Conservation (phyloP, 2,113 vertebrate genomes). For the Xenus cinereus region DNA sequence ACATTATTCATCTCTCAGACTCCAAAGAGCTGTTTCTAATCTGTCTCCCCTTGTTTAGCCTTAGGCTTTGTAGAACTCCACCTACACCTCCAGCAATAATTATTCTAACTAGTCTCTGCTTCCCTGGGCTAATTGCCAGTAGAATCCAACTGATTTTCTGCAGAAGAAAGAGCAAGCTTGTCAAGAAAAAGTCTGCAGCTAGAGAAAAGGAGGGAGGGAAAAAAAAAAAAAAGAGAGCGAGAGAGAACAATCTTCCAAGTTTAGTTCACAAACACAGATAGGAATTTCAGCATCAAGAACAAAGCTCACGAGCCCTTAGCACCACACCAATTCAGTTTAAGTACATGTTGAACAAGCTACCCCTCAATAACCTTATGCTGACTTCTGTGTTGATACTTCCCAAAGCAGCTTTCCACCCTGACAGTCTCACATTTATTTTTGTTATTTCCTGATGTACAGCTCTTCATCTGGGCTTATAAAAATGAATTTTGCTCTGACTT, state of each 20-base stretch:
- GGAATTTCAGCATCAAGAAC: background rate
- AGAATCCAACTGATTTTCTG: conserved; percentile 9
- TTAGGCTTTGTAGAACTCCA: background rate
- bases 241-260: background rate
- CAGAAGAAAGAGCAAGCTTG: background rate
- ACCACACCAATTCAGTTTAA: background rate
- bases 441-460: background rate
- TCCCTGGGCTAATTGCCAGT: conserved; percentile 27
- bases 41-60: background rate
- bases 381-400: background rate
- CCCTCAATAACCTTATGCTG: background rate
- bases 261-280: background rate
- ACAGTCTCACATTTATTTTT: background rate
- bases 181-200: background rate
- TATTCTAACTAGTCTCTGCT: conserved; percentile 11
- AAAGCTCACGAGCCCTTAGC: background rate
- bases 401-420: background rate
- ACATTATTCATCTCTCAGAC: background rate
- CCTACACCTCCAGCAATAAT: conserved; percentile 16
- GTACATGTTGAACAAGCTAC: background rate
- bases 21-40: conserved; percentile 35
- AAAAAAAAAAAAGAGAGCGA: background rate
- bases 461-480: background rate
- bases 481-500: background rate
- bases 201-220: background rate